Conservation (phyloP, 2,797 vertebrate genomes). For the Macropodus opercularis region DNA sequence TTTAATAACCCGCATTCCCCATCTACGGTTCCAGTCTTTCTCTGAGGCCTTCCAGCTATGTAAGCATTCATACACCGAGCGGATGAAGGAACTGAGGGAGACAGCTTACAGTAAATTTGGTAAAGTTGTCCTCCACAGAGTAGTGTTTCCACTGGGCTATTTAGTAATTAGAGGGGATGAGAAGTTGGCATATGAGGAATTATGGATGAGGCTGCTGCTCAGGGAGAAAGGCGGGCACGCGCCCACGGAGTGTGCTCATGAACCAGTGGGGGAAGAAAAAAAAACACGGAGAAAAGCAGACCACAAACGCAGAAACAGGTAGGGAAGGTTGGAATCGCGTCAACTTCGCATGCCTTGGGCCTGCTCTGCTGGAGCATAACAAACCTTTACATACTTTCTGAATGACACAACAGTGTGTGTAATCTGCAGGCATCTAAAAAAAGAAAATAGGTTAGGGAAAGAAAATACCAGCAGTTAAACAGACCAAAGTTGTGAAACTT, state of each 20-base stretch:
- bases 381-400: constrained; percentile 10
- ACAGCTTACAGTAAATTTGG: constrained; percentile 34
- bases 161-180: constrained; percentile 45
- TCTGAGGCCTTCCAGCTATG: constrained; percentile 24
- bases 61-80: constrained; percentile 47
- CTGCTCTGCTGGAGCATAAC: background rate
- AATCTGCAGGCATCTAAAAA: constrained; percentile 22
- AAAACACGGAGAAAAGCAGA: background rate
- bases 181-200: constrained; percentile 37
- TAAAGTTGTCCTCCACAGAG: constrained; percentile 29
- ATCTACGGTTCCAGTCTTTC: constrained; percentile 35
- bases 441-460: constrained; percentile 11
- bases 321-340: constrained; percentile 7
- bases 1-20: constrained; percentile 59
- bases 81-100: constrained; percentile 17
- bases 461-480: constrained; percentile 13
- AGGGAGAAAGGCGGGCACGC: constrained; percentile 23
- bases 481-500: constrained; percentile 27
- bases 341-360: background rate
- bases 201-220: constrained; percentile 41
- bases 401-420: constrained; percentile 1
- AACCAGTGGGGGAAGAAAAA: background rate
- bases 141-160: constrained; percentile 30
- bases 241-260: background rate
- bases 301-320: constrained; percentile 17